Conservation (phyloP, 37 sponge, comb jelly and placozoan species). For the Axinella damicornis region DNA sequence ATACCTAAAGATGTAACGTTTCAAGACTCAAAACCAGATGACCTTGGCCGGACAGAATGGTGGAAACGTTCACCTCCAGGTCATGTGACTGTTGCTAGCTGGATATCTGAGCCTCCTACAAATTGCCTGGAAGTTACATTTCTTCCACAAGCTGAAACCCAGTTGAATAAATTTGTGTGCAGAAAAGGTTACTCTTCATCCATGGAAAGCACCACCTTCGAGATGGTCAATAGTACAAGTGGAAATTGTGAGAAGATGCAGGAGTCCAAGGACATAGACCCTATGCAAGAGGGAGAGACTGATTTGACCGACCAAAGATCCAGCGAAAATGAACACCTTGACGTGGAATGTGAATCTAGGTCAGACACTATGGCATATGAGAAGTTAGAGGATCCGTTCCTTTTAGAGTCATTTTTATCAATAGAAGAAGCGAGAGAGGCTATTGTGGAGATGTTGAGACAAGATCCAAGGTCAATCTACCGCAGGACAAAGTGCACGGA, state of each 20-base stretch:
- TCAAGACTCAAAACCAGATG: too few species aligned
- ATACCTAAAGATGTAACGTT: too few species aligned
- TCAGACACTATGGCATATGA: too few species aligned
- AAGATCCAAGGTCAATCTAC: constrained; percentile 32
- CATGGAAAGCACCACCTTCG: too few species aligned
- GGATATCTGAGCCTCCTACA: constrained; percentile 1
- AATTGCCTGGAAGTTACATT: constrained; percentile 5
- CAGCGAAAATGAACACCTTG: too few species aligned
- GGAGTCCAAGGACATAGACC: neutral
- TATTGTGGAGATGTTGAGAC: constrained; percentile 8
- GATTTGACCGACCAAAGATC: neutral
- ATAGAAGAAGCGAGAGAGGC: neutral
- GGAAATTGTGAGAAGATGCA: neutral
- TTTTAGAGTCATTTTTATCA: neutral
- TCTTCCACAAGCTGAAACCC: constrained; percentile 8
- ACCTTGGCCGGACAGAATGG: too few species aligned
- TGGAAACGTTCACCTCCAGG: too few species aligned
- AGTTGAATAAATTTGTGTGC: constrained; percentile 10
- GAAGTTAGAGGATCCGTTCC: too few species aligned
- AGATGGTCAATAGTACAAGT: neutral
- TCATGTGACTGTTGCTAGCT: constrained; percentile 5
- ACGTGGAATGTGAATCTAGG: too few species aligned
- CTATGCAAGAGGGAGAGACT: neutral
- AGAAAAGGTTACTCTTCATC: neutral
- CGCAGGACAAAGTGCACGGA: constrained; percentile 29